Conservation (phyloP, 2,888 invertebrate genomes). For the Mesorhabditis sp. region DNA sequence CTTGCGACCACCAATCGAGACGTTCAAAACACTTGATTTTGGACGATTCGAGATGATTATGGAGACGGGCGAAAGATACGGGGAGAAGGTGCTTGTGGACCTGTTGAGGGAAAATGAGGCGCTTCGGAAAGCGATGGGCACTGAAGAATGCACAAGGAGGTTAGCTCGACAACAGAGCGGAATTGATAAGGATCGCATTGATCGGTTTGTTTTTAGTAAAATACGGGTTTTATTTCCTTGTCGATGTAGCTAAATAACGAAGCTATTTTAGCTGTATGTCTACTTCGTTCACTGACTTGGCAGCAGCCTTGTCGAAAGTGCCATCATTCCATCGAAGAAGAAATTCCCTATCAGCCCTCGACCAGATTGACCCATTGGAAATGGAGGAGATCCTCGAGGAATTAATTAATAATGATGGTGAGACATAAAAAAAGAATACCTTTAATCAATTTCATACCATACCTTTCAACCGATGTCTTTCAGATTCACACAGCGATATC, state of each 20-base stretch:
- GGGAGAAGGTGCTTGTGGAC: neutral
- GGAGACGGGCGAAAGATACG: neutral
- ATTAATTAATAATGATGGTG: neutral
- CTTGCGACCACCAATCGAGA: conserved; percentile 92
- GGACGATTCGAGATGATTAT: conserved; percentile 17
- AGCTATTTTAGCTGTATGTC: conserved; percentile 7
- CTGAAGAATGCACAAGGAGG: neutral
- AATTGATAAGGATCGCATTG: neutral
- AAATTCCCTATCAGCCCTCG: neutral
- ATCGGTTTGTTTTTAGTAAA: neutral
- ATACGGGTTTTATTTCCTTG: neutral
- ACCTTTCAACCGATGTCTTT: too few relatives aligned
- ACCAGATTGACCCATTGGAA: neutral
- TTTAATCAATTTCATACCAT: too few relatives aligned
- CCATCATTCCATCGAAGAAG: conserved; percentile 17
- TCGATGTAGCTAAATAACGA: neutral
- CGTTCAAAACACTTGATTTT: conserved; percentile 90
- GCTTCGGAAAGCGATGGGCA: neutral
- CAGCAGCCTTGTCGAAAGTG: conserved; percentile 54
- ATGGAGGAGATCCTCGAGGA: neutral
- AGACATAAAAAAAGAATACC: too few relatives aligned
- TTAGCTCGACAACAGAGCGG: conserved; percentile 5
- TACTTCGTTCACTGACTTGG: conserved; percentile 56
- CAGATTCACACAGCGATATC: too few relatives aligned
- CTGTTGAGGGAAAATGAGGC: neutral